phyloP scores from a whole-genome alignment of 2,113 vertebrate species.

The Mellivora capensis region DNA sequence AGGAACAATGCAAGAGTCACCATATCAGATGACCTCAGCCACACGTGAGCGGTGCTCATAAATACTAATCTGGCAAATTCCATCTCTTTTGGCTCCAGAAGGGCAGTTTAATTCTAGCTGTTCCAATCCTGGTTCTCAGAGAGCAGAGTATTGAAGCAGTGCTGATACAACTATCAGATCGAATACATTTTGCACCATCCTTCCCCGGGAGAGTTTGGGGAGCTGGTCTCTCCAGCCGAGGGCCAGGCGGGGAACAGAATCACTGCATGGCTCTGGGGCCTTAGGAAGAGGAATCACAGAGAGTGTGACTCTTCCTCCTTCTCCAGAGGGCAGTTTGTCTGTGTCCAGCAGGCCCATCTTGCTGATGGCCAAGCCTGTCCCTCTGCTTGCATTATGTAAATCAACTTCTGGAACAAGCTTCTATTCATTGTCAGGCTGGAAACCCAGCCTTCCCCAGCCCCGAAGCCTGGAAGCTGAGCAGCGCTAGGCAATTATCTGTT shows the following conservation, averaged over 20 bases:
- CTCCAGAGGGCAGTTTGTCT: neutral
- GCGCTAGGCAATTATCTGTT: conserved; percentile 83
- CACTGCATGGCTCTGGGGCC: conserved; percentile 28
- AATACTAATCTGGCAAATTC: conserved; percentile 76
- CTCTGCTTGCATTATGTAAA: conserved; percentile 67
- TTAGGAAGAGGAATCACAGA: neutral
- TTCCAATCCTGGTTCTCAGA: conserved; percentile 56
- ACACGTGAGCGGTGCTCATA: conserved; percentile 58
- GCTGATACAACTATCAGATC: conserved; percentile 73
- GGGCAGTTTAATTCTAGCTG: conserved; percentile 75
- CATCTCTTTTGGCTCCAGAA: conserved; percentile 68
- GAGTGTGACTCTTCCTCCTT: neutral
- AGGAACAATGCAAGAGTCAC: conserved; percentile 53
- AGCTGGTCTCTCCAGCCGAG: conserved; percentile 58
- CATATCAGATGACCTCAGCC: conserved; percentile 68
- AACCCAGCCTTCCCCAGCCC: conserved; percentile 80
- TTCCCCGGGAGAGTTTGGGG: conserved; percentile 58
- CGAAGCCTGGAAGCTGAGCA: conserved; percentile 77
- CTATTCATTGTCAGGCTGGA: conserved; percentile 75
- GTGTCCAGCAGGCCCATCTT: neutral
- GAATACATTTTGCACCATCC: conserved; percentile 58
- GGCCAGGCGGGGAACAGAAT: conserved; percentile 53
- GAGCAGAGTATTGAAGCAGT: conserved; percentile 54
- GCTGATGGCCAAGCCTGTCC: neutral
- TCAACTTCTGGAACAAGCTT: conserved; percentile 68